A percentile compares a stretch with the other conserved stretches of the same genome.
Conservation (phyloP, 2,113 vertebrate species). For the Dinomys branickii region DNA sequence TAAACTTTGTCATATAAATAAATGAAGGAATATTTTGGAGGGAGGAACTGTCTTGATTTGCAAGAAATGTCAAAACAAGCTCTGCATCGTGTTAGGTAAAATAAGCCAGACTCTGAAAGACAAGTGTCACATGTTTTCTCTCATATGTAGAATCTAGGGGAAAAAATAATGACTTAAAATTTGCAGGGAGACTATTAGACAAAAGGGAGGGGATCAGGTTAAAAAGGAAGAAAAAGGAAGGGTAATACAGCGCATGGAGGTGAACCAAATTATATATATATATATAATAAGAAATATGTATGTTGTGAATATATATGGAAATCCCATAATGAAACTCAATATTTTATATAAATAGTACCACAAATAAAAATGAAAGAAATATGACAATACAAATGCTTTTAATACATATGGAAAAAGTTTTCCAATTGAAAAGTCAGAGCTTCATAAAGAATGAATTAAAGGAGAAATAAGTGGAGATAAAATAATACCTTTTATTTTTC, state of each 20-base stretch:
- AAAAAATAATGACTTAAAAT: neutral
- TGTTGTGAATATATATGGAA: neutral
- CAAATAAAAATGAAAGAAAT: neutral
- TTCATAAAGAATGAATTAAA: neutral
- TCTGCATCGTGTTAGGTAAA: neutral
- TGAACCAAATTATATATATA: neutral
- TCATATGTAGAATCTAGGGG: neutral
- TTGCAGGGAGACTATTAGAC: neutral
- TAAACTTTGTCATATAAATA: neutral
- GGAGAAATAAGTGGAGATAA: neutral
- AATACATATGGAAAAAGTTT: neutral
- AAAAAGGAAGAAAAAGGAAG: too few species aligned
- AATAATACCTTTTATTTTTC: neutral
- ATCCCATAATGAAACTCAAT: neutral
- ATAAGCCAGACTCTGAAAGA: neutral
- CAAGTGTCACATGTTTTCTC: neutral
- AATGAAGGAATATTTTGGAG: neutral
- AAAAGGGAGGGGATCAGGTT: neutral
- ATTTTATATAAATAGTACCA: neutral
- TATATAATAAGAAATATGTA: neutral
- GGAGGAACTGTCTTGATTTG: neutral
- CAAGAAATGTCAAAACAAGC: neutral
- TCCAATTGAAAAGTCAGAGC: neutral
- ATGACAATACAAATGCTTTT: neutral
- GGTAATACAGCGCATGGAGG: neutral